Conservation (phyloP, 2,888 invertebrate species). For the Oxystoma pomonae region DNA sequence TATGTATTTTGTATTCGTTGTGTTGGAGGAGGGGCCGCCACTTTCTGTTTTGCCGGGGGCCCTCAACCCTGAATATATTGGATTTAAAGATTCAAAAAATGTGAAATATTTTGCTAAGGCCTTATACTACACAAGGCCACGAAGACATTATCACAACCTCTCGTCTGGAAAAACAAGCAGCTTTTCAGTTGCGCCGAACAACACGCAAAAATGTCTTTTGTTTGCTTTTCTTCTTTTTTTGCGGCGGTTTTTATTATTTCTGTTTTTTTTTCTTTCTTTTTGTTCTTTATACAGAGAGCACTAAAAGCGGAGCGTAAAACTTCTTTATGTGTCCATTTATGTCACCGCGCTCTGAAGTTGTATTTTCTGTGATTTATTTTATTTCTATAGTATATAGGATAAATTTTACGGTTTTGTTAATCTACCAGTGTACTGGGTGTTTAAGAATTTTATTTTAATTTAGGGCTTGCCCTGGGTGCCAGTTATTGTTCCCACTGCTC, state of each 20-base stretch:
- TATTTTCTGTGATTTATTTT: background rate
- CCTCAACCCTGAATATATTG: too few species aligned
- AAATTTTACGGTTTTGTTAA: too few species aligned
- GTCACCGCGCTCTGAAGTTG: background rate
- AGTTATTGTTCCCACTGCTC: too few species aligned
- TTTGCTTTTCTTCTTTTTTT: conserved; percentile 8
- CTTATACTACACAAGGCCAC: too few species aligned
- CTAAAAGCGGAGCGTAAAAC: background rate
- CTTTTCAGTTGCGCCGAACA: conserved; percentile 13
- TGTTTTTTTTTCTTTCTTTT: background rate
- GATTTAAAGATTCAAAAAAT: too few species aligned
- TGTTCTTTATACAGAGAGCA: background rate
- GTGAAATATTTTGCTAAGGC: too few species aligned
- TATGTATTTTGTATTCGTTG: too few species aligned
- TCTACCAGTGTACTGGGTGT: too few species aligned
- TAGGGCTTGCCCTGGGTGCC: too few species aligned
- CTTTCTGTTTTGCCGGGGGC: too few species aligned
- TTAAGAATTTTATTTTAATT: too few species aligned
- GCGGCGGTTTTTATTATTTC: background rate
- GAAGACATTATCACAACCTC: background rate
- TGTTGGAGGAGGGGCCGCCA: too few species aligned
- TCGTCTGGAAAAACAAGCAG: conserved; percentile 17
- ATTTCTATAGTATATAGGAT: background rate
- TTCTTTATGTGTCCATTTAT: background rate
- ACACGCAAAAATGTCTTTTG: conserved; percentile 17